These are phyloP conservation scores for Phalanger gymnotis DNA, from an alignment of 2,797 vertebrate species.

Conservation along the genomic window DNA sequence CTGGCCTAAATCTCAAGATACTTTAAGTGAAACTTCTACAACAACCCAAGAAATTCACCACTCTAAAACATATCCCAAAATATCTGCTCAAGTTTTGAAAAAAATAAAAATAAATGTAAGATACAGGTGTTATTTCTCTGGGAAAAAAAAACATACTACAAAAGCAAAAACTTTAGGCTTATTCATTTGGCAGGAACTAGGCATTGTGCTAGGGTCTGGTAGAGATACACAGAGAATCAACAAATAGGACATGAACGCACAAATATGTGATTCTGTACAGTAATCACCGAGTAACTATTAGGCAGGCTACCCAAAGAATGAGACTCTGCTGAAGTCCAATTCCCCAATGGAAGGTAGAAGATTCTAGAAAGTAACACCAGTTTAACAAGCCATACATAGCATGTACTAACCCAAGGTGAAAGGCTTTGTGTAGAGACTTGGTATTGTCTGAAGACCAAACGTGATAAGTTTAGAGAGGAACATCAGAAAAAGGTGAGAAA, in stretches of 20 bases:
- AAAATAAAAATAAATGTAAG: not conserved
- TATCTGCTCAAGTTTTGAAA: not conserved
- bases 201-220: not conserved
- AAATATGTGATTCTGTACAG: not conserved
- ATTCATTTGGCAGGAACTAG: not conserved
- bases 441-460: not conserved
- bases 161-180: not conserved
- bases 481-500: not conserved
- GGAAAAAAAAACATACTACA: not conserved
- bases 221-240: not conserved
- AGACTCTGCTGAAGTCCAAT: not conserved
- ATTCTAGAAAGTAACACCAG: not conserved
- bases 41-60: not conserved
- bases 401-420: not conserved
- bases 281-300: not conserved
- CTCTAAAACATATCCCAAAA: slow-evolving; percentile 20
- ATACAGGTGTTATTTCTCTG: not conserved
- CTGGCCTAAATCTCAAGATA: not conserved
- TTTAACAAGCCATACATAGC: not conserved
- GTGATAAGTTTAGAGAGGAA: not conserved
- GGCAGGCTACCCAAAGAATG: not conserved
- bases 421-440: not conserved
- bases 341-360: not conserved
- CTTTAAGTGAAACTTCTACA: not conserved
- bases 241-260: not conserved